Base-by-base conservation (phyloP, 35 echinoderm and acorn worm genomes). In the Lytechinus variegatus region DNA sequence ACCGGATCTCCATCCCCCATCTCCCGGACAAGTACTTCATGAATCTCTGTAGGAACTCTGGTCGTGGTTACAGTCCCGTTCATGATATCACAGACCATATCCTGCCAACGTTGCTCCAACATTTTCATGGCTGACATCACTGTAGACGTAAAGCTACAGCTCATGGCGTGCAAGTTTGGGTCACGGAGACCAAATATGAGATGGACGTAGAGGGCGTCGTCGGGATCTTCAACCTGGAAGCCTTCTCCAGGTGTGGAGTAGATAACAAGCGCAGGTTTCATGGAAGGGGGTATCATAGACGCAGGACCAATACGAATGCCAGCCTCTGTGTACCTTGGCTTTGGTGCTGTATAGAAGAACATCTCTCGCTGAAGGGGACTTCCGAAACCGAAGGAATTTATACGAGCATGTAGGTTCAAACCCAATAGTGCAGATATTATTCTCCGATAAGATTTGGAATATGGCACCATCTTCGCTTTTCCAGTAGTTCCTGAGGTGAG, bases 401-500 rank as follows among this genome's bases (percentile, higher is more conserved):
- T 33, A 44, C 29, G 28, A 12, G 88, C 52, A 27, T 90, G 88
- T 5, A 90, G 33, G 28, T 52, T 52, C 14, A 52, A 10, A 14
- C 16, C 11, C 16, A 52, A 90, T 3, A 90, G 29, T 90, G 29
- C 11, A 12, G 88, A 90, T 79, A 79, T 0, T 79, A 79, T 79
- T 5, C 6, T 19, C 11, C 33, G n/a, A 54, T 51, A 55, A 61
- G 24, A 87, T 21, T 94, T 87, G 9, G 51, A 52, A 33, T 96
- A 79, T 10, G 97, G 95, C 28, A 97, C 27, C 86, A 54, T 96
- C 53, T 96, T 96, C 8, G 95, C 86, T 3, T 96, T 95, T 28
- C 96, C 97, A 4, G 95, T 95, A 27, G 96, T 98, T 88, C 96
- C 97, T 9, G 95, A 97, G 0, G 96, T 98, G 12, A 97, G 24